These are phyloP conservation scores for Acridotheres tristis DNA, from an alignment of 2,797 vertebrate species.

Conservation along the genomic window DNA sequence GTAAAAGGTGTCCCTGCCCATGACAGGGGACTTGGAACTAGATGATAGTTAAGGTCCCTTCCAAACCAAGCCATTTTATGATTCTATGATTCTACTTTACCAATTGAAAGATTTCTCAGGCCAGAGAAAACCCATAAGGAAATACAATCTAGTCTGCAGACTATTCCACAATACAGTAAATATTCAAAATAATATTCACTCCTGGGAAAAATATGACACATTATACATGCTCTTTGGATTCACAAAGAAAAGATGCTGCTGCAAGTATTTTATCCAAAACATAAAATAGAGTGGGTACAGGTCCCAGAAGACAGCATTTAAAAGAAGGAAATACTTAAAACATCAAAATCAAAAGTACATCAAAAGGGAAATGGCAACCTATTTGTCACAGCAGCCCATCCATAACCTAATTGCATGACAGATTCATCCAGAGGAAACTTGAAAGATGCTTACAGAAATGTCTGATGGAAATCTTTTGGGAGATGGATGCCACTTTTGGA, in stretches of 20 bases:
- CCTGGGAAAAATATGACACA: slow-evolving; percentile 12
- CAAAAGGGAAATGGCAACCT: slow-evolving; percentile 47
- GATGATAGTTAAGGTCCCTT: background rate
- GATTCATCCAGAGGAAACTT: slow-evolving; percentile 55
- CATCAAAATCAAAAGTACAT: slow-evolving; percentile 51
- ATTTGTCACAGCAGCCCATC: slow-evolving; percentile 44
- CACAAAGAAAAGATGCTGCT: slow-evolving; percentile 2
- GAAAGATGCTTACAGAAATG: slow-evolving; percentile 54
- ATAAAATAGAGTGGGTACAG: slow-evolving; percentile 14
- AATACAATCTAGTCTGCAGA: background rate
- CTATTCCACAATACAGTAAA: background rate
- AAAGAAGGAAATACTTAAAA: slow-evolving; percentile 59
- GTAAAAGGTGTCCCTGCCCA: background rate
- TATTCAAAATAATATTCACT: slow-evolving; percentile 14
- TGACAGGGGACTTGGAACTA: background rate
- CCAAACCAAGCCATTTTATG: background rate
- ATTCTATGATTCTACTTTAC: background rate
- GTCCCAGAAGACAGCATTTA: slow-evolving; percentile 39
- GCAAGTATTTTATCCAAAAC: slow-evolving; percentile 19
- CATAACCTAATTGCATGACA: slow-evolving; percentile 50
- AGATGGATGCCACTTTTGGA: slow-evolving; percentile 48
- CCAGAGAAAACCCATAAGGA: background rate
- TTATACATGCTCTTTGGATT: background rate
- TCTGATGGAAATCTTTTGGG: slow-evolving; percentile 55
- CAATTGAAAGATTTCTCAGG: background rate